Evolutionary conservation across 2,888 invertebrate genomes (phyloP), one percentile per base, ranked within the genome.

Genomic region (Aphelenchoides bicaudatus): DNA sequence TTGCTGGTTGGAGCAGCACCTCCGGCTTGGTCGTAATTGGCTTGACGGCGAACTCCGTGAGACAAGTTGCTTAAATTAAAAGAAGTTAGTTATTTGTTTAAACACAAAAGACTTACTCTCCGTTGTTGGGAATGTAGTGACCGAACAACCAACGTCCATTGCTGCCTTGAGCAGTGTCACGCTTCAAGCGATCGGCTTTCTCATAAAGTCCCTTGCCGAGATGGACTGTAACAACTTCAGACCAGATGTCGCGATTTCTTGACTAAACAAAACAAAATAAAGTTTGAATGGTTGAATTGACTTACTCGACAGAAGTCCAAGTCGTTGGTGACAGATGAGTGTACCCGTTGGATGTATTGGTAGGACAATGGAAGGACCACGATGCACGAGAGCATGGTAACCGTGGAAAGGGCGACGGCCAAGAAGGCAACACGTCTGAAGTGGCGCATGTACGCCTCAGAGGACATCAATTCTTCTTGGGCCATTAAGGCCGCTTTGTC

Each of bases 321-420:
- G 47, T 77, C 75, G 54, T 65, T 68, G 30, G 70, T 62, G 37
- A 76, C 59, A 54, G 67, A 62, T 28, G 67, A 64, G 31, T 78
- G 78, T 25, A 78, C 66, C 48, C 68, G 62, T 56, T 78, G 78
- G 31, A 78, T 65, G 59, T 73, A 71, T 58, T 74, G 78, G 67
- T 77, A 78, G 38, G 72, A 68, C 21, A 78, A 59, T 5, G 78
- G 78, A 56, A 78, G 59, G 10, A 77, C 52, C 25, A 78, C 62
- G 23, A 78, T 69, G 49, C 74, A 77, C 13, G 70, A 66, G 39
- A 78, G 58, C 65, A 78, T 72, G 25, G 76, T 74, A 34, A 73
- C 70, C 8, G 78, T 78, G 23, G 76, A 76, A 25, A 78, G 56
- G 5, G 73, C 72, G 21, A 78, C 76, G 1, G 78, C 70, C 16